Evolutionary conservation across 2,113 vertebrate genomes (phyloP).

Genomic region (Andinoacara biseriatus): DNA sequence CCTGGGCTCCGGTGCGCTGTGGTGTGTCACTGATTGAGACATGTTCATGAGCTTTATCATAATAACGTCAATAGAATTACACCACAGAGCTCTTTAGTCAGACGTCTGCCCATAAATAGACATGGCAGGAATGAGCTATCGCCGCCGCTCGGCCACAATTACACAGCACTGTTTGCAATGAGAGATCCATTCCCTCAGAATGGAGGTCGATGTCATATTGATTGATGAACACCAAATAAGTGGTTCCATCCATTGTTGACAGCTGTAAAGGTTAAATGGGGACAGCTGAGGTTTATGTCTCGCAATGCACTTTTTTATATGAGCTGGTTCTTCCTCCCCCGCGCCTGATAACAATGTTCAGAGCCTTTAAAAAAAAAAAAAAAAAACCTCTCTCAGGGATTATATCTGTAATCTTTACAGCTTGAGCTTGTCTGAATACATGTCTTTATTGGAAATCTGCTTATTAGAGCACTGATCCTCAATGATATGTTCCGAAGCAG

Average conservation of each 20-base stretch:
- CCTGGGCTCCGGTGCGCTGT: background rate
- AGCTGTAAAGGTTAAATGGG: slow-evolving; percentile 41
- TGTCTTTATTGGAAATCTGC: slow-evolving; percentile 4
- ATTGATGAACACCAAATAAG: slow-evolving; percentile 55
- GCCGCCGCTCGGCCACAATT: slow-evolving; percentile 13
- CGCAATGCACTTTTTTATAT: slow-evolving; percentile 11
- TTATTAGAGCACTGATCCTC: background rate
- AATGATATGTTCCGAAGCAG: background rate
- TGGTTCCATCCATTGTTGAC: slow-evolving; percentile 41
- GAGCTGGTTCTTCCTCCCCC: background rate
- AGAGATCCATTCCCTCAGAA: slow-evolving; percentile 26
- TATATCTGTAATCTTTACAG: background rate
- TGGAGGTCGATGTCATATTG: slow-evolving; percentile 52
- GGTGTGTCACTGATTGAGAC: slow-evolving; percentile 10
- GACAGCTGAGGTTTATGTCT: slow-evolving; percentile 7
- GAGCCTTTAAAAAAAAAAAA: background rate
- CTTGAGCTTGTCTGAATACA: background rate
- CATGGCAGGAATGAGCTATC: slow-evolving; percentile 27
- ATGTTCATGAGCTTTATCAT: slow-evolving; percentile 8
- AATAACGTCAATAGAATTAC: slow-evolving; percentile 14
- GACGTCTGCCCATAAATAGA: slow-evolving; percentile 18
- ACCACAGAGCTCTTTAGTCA: slow-evolving; percentile 3
- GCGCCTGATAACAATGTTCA: background rate
- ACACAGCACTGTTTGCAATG: slow-evolving; percentile 21
- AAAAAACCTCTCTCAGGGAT: background rate